These are phyloP conservation scores for Galleria mellonella DNA, from an alignment of 1,140 invertebrate species.

Conservation along the genomic window DNA sequence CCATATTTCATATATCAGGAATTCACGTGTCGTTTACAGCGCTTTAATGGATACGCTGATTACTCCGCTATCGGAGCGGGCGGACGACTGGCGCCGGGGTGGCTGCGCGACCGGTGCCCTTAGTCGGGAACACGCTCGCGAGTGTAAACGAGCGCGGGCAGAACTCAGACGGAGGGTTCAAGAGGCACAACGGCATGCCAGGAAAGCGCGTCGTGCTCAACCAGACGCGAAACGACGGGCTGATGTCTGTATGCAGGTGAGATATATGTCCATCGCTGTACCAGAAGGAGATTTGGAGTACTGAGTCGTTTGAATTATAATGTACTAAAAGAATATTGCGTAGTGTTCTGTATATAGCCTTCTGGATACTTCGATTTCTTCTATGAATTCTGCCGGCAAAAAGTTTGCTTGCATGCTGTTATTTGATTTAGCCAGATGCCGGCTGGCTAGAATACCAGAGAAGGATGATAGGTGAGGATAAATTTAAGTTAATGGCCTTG, in stretches of 20 bases:
- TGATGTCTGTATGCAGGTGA: slow-evolving; percentile 55
- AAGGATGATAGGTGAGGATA: too few relatives aligned
- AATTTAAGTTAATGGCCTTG: too few relatives aligned
- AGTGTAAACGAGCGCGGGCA: slow-evolving; percentile 53
- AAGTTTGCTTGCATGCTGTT: too few relatives aligned
- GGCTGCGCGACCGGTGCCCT: slow-evolving; percentile 44
- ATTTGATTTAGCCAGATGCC: too few relatives aligned
- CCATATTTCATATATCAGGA: too few relatives aligned
- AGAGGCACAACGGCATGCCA: slow-evolving; percentile 49
- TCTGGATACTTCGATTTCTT: too few relatives aligned
- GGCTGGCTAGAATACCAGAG: too few relatives aligned
- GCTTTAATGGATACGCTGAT: slow-evolving; percentile 57
- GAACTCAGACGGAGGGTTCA: slow-evolving; percentile 47
- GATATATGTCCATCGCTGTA: too few relatives aligned
- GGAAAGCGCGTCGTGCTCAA: slow-evolving; percentile 50
- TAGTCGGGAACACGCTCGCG: slow-evolving; percentile 53
- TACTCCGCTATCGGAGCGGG: slow-evolving; percentile 48
- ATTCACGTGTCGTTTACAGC: slow-evolving; percentile 25
- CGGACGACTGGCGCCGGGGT: slow-evolving; percentile 56
- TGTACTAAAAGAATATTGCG: too few relatives aligned
- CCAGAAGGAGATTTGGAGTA: neutral
- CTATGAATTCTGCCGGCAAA: too few relatives aligned
- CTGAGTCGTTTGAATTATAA: neutral
- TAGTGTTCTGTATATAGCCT: too few relatives aligned
- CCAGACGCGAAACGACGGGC: slow-evolving; percentile 47